These are phyloP conservation scores for Zaprionus nigranus DNA, from an alignment of 1,140 invertebrate species.

Conservation along the genomic window DNA sequence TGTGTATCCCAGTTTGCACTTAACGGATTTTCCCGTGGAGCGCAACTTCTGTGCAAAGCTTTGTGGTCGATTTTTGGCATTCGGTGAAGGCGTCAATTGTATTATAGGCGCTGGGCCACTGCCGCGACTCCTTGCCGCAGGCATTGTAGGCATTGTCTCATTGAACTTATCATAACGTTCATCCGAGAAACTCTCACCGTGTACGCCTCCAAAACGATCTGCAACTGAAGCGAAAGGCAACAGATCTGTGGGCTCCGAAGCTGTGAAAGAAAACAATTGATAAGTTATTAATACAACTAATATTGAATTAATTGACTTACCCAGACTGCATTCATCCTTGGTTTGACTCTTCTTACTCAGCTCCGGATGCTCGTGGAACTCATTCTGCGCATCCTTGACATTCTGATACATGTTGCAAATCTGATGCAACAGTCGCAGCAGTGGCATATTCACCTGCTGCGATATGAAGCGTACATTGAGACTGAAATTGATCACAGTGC, in stretches of 20 bases:
- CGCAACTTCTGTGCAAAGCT: slow-evolving; percentile 94
- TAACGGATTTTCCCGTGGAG: slow-evolving; percentile 93
- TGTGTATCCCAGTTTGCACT: slow-evolving; percentile 87
- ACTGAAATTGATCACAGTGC: slow-evolving; percentile 94
- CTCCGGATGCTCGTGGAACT: slow-evolving; percentile 90
- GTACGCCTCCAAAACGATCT: slow-evolving; percentile 68
- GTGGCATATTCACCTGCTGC: slow-evolving; percentile 97
- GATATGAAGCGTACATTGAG: slow-evolving; percentile 94
- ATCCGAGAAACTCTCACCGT: slow-evolving; percentile 74
- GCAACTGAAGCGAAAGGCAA: slow-evolving; percentile 74
- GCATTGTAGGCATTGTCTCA: slow-evolving; percentile 75
- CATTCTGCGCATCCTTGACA: slow-evolving; percentile 96
- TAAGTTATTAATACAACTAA: not conserved
- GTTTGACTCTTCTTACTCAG: slow-evolving; percentile 84
- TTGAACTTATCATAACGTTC: slow-evolving; percentile 84
- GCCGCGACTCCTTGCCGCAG: slow-evolving; percentile 50
- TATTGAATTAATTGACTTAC: slow-evolving; percentile 36
- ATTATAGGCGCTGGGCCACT: slow-evolving; percentile 72
- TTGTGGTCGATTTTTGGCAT: slow-evolving; percentile 90
- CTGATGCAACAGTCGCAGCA: slow-evolving; percentile 96
- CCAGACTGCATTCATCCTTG: slow-evolving; percentile 84
- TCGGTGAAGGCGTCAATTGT: slow-evolving; percentile 87
- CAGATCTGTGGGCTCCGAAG: slow-evolving; percentile 88
- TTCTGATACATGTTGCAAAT: slow-evolving; percentile 99
- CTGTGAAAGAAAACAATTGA: slow-evolving; percentile 52